Evolutionary conservation across 2,888 invertebrate species (phyloP), one percentile per base, ranked within the genome.

Genomic region (Cantharis flavilabris): DNA sequence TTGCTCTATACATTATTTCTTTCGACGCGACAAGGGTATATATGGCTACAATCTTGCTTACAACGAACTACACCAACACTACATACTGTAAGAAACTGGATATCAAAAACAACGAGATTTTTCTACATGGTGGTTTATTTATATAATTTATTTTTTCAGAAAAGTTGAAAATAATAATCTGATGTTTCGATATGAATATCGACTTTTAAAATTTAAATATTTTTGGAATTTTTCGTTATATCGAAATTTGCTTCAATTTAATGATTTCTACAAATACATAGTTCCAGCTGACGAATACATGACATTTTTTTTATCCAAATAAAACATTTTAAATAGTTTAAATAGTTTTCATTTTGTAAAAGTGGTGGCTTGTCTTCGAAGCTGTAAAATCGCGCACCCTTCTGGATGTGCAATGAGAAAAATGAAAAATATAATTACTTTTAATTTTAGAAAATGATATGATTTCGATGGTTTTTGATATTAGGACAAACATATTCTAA

Each of bases 1-100:
- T 86, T 83, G 84, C 84, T 85, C 84, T 84, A 86, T 86, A 84
- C 86, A 85, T 86, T 86, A 86, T 85, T 85, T 84, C 80, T 81
- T 73, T 78, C 72, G 77, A 79, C 77, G 78, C 73, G 77, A 79
- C 79, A 78, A 76, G 75, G 72, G 77, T 79, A 79, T 80, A 79
- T 80, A 79, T 77, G 80, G 70, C 76, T 80, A 76, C 79, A 79
- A 77, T 72, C 69, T 77, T 75, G 76, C 76, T 76, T 76, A 76
- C 79, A 79, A 76, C 76, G 49, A 62, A 28, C 73, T 71, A 71
- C 76, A 76, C 76, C 65, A 71, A 77, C 72, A 63, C 70, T 77
- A 76, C 76, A 78, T 76, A 74, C 76, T 79, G 76, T 70, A 79
- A 78, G 78, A 78, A 77, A 78, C 73, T 67, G 71, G 63, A 73